A percentile compares a stretch with the other conserved stretches of the same genome.
Conservation (phyloP, 1,140 invertebrate species). For the Sipha flava region DNA sequence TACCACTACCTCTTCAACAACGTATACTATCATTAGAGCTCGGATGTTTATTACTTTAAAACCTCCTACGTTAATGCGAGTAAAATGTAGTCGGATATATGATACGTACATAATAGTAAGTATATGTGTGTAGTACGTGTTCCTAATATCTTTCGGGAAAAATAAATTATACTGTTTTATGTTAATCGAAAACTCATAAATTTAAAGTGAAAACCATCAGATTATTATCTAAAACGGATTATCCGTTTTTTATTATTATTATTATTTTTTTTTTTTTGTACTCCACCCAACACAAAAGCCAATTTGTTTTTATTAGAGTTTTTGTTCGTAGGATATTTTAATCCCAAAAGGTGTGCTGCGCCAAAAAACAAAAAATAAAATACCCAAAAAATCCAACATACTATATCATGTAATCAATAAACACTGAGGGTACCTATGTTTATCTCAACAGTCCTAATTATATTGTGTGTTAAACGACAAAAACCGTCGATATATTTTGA, state of each 20-base stretch:
- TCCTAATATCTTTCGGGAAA: background rate
- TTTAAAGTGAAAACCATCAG: background rate
- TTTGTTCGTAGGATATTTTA: background rate
- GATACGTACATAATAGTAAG: background rate
- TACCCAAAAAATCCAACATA: background rate
- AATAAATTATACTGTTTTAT: background rate
- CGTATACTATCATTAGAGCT: background rate
- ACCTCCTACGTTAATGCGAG: background rate
- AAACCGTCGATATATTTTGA: too few relatives aligned
- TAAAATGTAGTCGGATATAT: too few relatives aligned
- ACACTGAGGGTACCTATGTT: too few relatives aligned
- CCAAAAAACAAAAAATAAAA: background rate
- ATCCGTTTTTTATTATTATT: background rate
- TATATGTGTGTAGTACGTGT: background rate
- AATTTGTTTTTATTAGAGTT: background rate
- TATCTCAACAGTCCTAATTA: too few relatives aligned
- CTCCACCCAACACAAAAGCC: background rate
- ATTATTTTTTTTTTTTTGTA: too few relatives aligned
- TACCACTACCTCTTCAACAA: background rate
- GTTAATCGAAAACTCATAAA: conserved; percentile 18
- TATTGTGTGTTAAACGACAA: too few relatives aligned
- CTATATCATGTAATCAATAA: too few relatives aligned
- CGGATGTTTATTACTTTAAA: background rate
- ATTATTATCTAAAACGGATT: background rate
- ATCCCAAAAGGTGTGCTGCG: background rate